Conservation (phyloP, 2,888 invertebrate genomes). For the Ormyrus pomaceus region DNA sequence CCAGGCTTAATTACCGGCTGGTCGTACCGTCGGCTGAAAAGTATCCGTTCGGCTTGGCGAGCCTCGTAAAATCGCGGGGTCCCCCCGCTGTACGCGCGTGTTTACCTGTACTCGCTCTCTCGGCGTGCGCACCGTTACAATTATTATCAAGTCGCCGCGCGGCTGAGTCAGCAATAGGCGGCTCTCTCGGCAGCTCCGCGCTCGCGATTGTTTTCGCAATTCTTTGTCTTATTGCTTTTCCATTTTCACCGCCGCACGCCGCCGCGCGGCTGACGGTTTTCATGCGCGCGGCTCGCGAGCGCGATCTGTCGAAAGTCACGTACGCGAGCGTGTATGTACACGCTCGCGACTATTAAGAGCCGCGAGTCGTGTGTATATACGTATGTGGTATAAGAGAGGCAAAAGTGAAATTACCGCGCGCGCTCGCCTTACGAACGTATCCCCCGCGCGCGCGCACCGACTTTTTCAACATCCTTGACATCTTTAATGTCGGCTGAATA, state of each 20-base stretch:
- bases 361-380: neutral
- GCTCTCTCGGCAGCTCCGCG: neutral
- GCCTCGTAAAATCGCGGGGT: too few species aligned
- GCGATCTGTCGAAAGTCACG: constrained; percentile 39
- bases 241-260: constrained; percentile 33
- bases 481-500: constrained; percentile 11
- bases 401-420: constrained; percentile 24
- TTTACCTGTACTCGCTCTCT: neutral
- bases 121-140: constrained; percentile 21
- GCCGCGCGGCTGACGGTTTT: neutral
- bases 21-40: too few species aligned
- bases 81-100: neutral
- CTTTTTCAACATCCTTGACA: constrained; percentile 26
- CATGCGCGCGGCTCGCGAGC: neutral
- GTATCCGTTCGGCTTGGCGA: too few species aligned
- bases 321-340: neutral
- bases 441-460: neutral
- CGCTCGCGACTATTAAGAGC: neutral
- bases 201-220: constrained; percentile 58
- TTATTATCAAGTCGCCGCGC: constrained; percentile 24
- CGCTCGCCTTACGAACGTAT: neutral
- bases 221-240: constrained; percentile 59
- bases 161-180: constrained; percentile 30
- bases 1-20: too few species aligned
- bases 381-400: neutral